These are phyloP conservation scores for Morinoia aosen DNA, from an alignment of 2,888 invertebrate species.

Conservation along the genomic window DNA sequence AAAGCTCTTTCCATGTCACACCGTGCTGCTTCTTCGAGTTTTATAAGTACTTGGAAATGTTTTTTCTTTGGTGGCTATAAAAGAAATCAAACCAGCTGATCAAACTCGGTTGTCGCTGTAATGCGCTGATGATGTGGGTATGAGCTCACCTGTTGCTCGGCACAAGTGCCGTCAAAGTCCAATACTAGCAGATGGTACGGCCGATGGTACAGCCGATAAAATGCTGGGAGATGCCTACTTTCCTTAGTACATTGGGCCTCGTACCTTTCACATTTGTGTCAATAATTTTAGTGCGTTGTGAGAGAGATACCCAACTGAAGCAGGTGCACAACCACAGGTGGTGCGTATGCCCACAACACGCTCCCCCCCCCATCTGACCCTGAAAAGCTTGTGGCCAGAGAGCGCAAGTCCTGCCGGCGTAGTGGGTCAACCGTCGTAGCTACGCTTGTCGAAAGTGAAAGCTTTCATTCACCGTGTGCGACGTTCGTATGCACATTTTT, in stretches of 20 bases:
- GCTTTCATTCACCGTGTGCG: background rate
- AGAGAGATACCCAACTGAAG: background rate
- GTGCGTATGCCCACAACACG: background rate
- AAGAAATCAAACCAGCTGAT: too few relatives aligned
- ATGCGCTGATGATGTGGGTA: background rate
- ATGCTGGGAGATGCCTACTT: background rate
- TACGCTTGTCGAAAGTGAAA: background rate
- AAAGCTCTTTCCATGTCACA: background rate
- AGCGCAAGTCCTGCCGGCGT: background rate
- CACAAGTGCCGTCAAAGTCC: background rate
- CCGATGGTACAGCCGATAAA: background rate
- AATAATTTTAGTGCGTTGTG: background rate
- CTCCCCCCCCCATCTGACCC: background rate
- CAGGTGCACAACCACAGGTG: background rate
- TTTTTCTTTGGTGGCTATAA: background rate
- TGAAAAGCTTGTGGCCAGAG: background rate
- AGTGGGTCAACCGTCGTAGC: background rate
- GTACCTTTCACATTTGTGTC: background rate
- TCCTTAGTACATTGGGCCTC: background rate
- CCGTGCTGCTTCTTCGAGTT: background rate
- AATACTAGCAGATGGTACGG: background rate
- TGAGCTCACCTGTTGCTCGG: background rate
- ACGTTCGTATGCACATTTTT: background rate
- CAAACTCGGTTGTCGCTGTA: background rate
- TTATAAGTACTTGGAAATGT: background rate